Base-by-base conservation (phyloP, 2,797 vertebrate genomes). In the Propithecus perrieri region DNA sequence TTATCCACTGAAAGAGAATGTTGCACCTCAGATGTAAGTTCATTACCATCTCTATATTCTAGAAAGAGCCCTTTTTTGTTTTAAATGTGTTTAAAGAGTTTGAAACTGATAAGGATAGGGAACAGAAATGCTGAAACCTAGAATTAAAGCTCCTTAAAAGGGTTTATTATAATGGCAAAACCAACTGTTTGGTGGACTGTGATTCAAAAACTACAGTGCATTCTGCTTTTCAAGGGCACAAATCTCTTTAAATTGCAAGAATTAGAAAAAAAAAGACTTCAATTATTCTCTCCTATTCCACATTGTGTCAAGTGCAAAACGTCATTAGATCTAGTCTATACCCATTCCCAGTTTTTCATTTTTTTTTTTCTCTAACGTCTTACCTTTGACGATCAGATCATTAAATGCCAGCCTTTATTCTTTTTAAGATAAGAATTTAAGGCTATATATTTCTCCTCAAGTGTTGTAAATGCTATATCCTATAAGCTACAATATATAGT, bases 161-260 rank as follows among this genome's bases (percentile, higher is more conserved):
- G 28, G 74, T 98, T 98, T 98, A 97, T 96, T 97, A 85, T 84
- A 76, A 97, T 95, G 90, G 72, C 33, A 97, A 98, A 98, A 69
- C 24, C 96, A 97, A 97, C 57, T 91, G 87, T 83, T 97, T 94
- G 30, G 81, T 41, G 72, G 91, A 79, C 43, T 67, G 63, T 85
- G 85, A 97, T 95, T 96, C 91, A 91, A 96, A 97, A 93, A 88
- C 91, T 90, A 69, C 2, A 35, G 41, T 65, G 15, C 67, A 69
- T 48, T 46, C 26, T 89, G 28, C 63, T 88, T 96, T 95, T n/a
- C 61, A 80, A 85, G 26, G 76, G 2, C 41, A 85, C 53, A 22
- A 1, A 43, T 17, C 65, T 97, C 90, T 95, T 65, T 84, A 96
- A 93, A 96, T 84, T 92, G 89, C 76, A 95, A 94, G 84, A 97